phyloP scores from a whole-genome alignment of 2,797 vertebrate genomes.

The Chiroxiphia lanceolata region DNA sequence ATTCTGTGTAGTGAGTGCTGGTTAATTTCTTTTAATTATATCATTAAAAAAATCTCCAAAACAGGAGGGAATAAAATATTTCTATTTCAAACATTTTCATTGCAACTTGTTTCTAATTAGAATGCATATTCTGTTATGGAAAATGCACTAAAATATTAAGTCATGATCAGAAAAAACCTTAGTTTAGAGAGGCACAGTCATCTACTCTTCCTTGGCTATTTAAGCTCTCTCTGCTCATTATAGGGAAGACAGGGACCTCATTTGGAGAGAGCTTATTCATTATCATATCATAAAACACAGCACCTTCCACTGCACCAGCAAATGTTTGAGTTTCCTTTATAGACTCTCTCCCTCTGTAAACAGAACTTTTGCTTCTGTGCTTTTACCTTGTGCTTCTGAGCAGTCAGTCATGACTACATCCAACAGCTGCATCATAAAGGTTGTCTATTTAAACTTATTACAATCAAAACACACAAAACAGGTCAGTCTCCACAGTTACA shows the following conservation, averaged over 20 bases:
- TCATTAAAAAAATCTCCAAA: background rate
- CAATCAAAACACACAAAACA: background rate
- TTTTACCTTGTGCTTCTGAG: background rate
- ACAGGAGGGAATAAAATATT: background rate
- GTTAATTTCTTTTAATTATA: background rate
- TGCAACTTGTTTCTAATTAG: background rate
- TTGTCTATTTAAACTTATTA: background rate
- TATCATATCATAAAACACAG: background rate
- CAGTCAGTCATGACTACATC: background rate
- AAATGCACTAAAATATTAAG: background rate
- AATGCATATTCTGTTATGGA: background rate
- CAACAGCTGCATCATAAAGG: background rate
- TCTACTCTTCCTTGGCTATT: background rate
- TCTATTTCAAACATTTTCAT: background rate
- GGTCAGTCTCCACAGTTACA: background rate
- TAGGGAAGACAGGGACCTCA: background rate
- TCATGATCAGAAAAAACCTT: background rate
- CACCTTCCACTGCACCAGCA: background rate
- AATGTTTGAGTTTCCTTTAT: background rate
- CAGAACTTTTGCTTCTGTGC: background rate
- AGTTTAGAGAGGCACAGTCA: background rate
- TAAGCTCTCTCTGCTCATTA: background rate
- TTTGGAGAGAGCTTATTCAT: background rate
- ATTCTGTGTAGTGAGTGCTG: background rate
- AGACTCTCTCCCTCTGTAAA: background rate